A percentile compares a stretch with the other conserved stretches of the same genome.
Conservation (phyloP, 1,140 invertebrate species). For the Caerostris darwini region DNA sequence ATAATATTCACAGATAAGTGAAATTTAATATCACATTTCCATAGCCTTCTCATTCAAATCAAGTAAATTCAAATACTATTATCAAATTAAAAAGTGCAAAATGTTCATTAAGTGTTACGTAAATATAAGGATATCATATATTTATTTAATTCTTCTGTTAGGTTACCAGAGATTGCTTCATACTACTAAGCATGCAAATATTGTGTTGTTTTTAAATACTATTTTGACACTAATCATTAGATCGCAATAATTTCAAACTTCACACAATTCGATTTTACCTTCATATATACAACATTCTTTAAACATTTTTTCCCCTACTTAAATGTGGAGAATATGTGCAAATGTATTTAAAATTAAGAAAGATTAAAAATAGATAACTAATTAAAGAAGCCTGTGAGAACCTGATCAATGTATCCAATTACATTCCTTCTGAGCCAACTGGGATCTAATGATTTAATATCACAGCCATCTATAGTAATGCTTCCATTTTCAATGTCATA, state of each 20-base stretch:
- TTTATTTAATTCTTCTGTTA: constrained; percentile 82
- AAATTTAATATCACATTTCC: constrained; percentile 91
- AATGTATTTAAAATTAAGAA: background rate
- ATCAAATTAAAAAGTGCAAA: too few species aligned
- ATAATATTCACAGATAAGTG: constrained; percentile 88
- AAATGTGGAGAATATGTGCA: too few species aligned
- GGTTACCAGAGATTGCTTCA: too few species aligned
- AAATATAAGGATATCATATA: background rate
- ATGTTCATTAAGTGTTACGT: too few species aligned
- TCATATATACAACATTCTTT: background rate
- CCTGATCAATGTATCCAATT: constrained; percentile 94
- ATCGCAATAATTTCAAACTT: background rate
- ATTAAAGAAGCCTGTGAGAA: constrained; percentile 72
- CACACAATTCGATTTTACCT: background rate
- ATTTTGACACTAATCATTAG: too few species aligned
- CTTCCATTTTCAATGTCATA: constrained; percentile 81
- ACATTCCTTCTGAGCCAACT: constrained; percentile 91
- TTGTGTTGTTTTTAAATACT: too few species aligned
- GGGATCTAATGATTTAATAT: constrained; percentile 90
- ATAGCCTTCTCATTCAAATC: constrained; percentile 92
- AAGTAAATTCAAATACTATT: constrained; percentile 83
- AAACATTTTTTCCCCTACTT: too few species aligned
- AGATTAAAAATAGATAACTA: background rate
- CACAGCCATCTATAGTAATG: constrained; percentile 90
- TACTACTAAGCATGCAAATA: too few species aligned